A percentile compares a stretch with the other conserved stretches of the same genome.
Conservation (phyloP, 2,888 invertebrate genomes). For the Drosophila suboccidentalis region DNA sequence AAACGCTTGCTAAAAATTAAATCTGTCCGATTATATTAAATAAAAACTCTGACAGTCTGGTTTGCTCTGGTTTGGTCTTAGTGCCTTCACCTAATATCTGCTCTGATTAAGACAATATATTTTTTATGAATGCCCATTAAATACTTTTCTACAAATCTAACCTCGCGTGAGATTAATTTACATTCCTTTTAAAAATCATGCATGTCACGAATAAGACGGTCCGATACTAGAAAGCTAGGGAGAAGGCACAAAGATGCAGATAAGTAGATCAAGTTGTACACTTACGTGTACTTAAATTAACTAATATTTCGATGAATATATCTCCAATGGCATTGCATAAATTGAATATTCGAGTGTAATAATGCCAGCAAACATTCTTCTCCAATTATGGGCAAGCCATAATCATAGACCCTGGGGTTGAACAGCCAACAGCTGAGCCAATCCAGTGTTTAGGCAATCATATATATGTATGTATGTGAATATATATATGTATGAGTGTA, state of each 20-base stretch:
- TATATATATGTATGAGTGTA: conserved; percentile 28
- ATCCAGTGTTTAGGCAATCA: conserved; percentile 62
- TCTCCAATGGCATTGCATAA: conserved; percentile 8
- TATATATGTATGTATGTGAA: conserved; percentile 34
- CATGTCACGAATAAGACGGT: not conserved
- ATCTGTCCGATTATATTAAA: too few species aligned
- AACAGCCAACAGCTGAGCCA: conserved; percentile 54
- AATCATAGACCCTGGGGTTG: conserved; percentile 53
- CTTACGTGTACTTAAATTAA: not conserved
- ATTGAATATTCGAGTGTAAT: conserved; percentile 7
- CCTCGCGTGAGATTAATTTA: too few species aligned
- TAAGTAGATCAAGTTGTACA: not conserved
- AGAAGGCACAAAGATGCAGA: too few species aligned
- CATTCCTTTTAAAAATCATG: too few species aligned
- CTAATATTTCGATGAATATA: not conserved
- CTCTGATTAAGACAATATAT: too few species aligned
- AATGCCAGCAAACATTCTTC: conserved; percentile 19
- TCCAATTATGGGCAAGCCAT: conserved; percentile 30
- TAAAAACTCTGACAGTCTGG: too few species aligned
- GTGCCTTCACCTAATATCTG: too few species aligned
- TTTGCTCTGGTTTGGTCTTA: too few species aligned
- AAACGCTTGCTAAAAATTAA: too few species aligned
- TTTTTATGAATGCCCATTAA: too few species aligned
- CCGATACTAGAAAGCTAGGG: too few species aligned
- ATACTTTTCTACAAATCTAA: too few species aligned